Conservation (phyloP, 2,888 invertebrate genomes). For the Coelopa pilipes region DNA sequence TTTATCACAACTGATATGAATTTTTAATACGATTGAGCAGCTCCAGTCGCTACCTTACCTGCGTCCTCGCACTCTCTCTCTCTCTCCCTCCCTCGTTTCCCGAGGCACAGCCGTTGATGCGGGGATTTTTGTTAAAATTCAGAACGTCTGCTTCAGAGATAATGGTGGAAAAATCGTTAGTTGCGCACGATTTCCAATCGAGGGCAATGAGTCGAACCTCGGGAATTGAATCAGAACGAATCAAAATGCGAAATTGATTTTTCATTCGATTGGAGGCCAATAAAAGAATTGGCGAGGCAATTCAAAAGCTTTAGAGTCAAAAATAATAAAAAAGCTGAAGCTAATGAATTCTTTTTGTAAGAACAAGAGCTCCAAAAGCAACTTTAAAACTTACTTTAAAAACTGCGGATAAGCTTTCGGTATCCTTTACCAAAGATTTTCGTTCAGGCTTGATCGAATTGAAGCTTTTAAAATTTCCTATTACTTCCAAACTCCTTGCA, state of each 20-base stretch:
- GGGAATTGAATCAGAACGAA: slow-evolving; percentile 15
- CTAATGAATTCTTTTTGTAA: too few relatives aligned
- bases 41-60: not conserved
- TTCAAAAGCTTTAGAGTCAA: too few relatives aligned
- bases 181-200: slow-evolving; percentile 35
- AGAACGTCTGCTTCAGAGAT: slow-evolving; percentile 43
- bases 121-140: slow-evolving; percentile 46
- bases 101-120: too few relatives aligned
- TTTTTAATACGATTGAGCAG: slow-evolving; percentile 21
- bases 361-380: too few relatives aligned
- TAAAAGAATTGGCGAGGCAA: too few relatives aligned
- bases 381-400: too few relatives aligned
- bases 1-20: slow-evolving; percentile 14
- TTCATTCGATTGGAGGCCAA: not conserved
- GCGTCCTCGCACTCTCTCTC: not conserved
- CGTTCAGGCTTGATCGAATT: too few relatives aligned
- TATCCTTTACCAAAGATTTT: too few relatives aligned
- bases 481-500: too few relatives aligned
- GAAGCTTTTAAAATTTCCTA: too few relatives aligned
- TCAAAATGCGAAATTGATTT: slow-evolving; percentile 8
- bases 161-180: slow-evolving; percentile 42
- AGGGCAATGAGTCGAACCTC: slow-evolving; percentile 33
- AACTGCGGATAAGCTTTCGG: too few relatives aligned
- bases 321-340: too few relatives aligned
- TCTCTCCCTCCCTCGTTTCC: not conserved